A percentile compares a stretch with the other conserved stretches of the same genome.
Evolutionary conservation across 2,113 vertebrate genomes (phyloP).

Genomic region (Ictalurus furcatus): DNA sequence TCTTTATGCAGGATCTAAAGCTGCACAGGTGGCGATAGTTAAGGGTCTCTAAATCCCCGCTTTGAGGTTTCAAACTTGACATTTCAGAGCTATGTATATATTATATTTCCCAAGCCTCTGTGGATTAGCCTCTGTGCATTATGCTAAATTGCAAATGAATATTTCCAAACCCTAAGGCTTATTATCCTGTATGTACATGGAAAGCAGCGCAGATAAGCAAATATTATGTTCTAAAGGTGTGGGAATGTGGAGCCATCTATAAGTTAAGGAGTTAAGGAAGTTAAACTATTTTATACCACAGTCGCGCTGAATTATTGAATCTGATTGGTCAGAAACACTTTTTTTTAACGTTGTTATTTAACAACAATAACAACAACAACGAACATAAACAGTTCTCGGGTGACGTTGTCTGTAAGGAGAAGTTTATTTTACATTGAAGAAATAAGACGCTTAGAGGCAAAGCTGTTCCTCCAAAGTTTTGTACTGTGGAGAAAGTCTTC

Average conservation of each 20-base stretch:
- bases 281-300: background rate
- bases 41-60: background rate
- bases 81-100: background rate
- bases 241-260: background rate
- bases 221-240: background rate
- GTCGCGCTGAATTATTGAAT: background rate
- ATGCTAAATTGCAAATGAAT: background rate
- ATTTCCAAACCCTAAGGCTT: background rate
- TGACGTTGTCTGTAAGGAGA: background rate
- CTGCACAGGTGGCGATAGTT: background rate
- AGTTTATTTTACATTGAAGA: background rate
- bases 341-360: background rate
- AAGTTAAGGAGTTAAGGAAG: background rate
- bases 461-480: background rate
- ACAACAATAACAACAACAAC: background rate
- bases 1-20: background rate
- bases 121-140: background rate
- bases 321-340: background rate
- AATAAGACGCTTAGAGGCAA: background rate
- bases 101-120: background rate
- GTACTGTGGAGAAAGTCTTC: background rate
- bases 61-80: background rate
- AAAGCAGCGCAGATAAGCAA: background rate
- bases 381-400: background rate
- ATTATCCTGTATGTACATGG: background rate